Evolutionary conservation across 2,113 vertebrate genomes (phyloP), one percentile per base, ranked within the genome.

Genomic region (Labeo rohita): DNA sequence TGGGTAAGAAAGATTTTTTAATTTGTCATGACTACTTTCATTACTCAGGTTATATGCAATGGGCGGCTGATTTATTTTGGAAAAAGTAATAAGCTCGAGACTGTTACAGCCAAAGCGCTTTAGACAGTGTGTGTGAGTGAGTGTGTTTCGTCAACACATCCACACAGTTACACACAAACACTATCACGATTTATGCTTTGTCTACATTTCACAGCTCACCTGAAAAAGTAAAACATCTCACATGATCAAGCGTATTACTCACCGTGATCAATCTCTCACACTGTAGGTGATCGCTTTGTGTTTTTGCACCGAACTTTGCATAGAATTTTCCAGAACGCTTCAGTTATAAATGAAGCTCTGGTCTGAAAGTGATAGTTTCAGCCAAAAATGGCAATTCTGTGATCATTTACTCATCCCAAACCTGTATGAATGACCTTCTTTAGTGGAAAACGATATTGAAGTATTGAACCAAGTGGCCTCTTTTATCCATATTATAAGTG

Each of bases 1-100:
- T 54, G 76, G 54, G 66, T 28, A 66, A 85, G 77, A 85, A 75
- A 21, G 66, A 75, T 47, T 81, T 88, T 88, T 85, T 86, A 76
- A 86, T 85, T 88, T 80, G 82, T 83, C 87, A 88, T 79, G 85
- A 78, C 83, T 85, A 80, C 91, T 93, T 94, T 92, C 92, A 95
- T 95, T 93, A 93, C 93, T 94, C 92, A 92, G 92, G 91, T 94
- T 92, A 93, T 92, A 73, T 92, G 91, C 90, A 92, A 93, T 88
- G 59, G 34, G 79, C 85, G 84, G 83, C 88, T 94, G 94, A 95
- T 94, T 89, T 89, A 89, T 89, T 85, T 84, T 87, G 88, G 85
- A 84, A 89, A 39, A 86, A 84, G 86, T 68, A 89, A 89, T 87
- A 84, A 50, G 43, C 77, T 80, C 34, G 76, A 85, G 88, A 80